These are phyloP conservation scores for Microvelia longipes DNA, from an alignment of 1,140 invertebrate species.

Conservation along the genomic window DNA sequence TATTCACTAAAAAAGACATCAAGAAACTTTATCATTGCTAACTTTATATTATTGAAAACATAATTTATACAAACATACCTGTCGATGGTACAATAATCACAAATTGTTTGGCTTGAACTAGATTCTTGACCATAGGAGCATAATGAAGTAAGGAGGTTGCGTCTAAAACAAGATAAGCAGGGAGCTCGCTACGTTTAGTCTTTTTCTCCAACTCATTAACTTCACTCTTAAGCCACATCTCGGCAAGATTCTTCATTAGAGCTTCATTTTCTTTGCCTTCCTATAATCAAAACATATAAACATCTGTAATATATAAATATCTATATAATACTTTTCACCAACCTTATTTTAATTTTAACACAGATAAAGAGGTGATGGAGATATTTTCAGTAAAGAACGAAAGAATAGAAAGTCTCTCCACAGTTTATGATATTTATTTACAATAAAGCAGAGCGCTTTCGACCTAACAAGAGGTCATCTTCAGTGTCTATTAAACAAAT, in stretches of 20 bases:
- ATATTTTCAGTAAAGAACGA: too few relatives aligned
- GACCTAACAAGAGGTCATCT: too few relatives aligned
- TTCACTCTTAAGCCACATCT: constrained; percentile 56
- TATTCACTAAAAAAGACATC: too few relatives aligned
- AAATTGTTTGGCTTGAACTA: constrained; percentile 57
- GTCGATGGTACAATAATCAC: constrained; percentile 62
- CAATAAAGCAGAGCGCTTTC: too few relatives aligned
- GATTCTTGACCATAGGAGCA: constrained; percentile 55
- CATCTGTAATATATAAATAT: too few relatives aligned
- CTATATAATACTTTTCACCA: too few relatives aligned
- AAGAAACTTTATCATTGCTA: background rate
- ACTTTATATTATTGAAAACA: too few relatives aligned
- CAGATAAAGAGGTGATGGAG: too few relatives aligned
- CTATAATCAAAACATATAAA: background rate
- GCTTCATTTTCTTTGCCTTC: background rate
- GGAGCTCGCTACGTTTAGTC: constrained; percentile 33
- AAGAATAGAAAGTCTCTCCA: too few relatives aligned
- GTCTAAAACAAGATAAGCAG: constrained; percentile 61
- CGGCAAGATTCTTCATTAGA: constrained; percentile 36
- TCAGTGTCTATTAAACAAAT: too few relatives aligned
- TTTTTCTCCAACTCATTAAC: constrained; percentile 49
- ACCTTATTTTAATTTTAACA: too few relatives aligned
- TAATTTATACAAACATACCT: constrained; percentile 49
- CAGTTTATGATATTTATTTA: too few relatives aligned
- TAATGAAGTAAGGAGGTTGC: constrained; percentile 51